Evolutionary conservation across 2,113 vertebrate genomes (phyloP).

Genomic region (Oenanthe melanoleuca): DNA sequence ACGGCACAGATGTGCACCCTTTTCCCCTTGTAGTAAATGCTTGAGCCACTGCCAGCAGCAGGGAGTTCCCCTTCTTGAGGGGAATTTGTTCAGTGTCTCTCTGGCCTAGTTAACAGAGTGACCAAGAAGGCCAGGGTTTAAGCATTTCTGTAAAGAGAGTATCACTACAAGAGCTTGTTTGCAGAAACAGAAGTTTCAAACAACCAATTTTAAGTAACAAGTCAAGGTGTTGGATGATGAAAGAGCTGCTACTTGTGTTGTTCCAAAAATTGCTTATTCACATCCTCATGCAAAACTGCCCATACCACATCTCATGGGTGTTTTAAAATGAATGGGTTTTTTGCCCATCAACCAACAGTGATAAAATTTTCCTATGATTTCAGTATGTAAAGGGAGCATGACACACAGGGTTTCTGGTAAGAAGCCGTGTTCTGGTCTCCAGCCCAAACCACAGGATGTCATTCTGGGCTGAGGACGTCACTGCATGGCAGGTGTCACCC

Average conservation of each 20-base stretch:
- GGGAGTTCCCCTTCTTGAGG: background rate
- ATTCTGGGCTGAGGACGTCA: background rate
- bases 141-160: background rate
- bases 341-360: background rate
- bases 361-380: background rate
- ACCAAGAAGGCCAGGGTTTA: background rate
- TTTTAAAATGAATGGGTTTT: background rate
- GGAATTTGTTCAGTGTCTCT: background rate
- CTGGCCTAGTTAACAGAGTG: background rate
- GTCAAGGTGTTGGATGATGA: background rate
- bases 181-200: background rate
- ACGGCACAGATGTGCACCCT: background rate
- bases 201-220: background rate
- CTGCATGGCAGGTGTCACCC: background rate
- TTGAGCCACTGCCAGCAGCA: background rate
- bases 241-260: background rate
- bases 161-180: background rate
- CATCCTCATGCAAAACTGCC: background rate
- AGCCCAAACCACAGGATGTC: background rate
- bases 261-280: conserved; percentile 26
- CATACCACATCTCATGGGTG: background rate
- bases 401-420: conserved; percentile 47
- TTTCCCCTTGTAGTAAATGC: background rate
- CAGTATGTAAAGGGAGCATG: background rate
- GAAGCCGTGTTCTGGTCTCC: background rate